Conservation (phyloP, 2,113 vertebrate genomes). For the Seriola aureovittata region DNA sequence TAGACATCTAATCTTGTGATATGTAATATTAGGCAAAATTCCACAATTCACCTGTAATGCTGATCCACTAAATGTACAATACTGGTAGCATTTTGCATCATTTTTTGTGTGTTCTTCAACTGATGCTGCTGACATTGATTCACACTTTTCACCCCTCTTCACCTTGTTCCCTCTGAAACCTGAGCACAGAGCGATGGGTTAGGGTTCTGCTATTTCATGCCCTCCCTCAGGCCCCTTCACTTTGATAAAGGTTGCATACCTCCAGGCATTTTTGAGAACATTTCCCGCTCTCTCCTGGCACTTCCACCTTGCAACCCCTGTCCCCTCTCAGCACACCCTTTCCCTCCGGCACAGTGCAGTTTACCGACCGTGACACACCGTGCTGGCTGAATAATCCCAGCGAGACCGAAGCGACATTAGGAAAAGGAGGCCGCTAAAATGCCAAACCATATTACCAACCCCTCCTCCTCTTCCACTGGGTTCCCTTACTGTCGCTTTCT, state of each 20-base stretch:
- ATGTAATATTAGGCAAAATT: neutral
- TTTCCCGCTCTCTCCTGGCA: conserved; percentile 53
- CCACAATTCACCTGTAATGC: neutral
- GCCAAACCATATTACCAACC: conserved; percentile 59
- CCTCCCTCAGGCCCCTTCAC: conserved; percentile 61
- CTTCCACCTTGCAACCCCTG: conserved; percentile 60
- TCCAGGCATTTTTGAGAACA: conserved; percentile 62
- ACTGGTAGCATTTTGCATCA: neutral
- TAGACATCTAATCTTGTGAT: neutral
- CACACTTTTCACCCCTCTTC: conserved; percentile 6
- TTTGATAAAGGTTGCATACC: conserved; percentile 76
- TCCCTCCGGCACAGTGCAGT: conserved; percentile 59
- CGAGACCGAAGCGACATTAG: conserved; percentile 62
- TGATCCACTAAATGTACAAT: neutral
- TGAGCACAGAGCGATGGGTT: conserved; percentile 9
- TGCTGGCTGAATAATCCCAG: conserved; percentile 70
- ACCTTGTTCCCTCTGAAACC: conserved; percentile 26
- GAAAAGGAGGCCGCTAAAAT: conserved; percentile 63
- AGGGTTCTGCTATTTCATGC: conserved; percentile 31
- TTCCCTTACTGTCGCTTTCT: conserved; percentile 36
- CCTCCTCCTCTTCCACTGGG: neutral
- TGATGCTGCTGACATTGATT: neutral
- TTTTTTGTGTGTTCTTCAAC: neutral
- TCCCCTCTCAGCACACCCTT: conserved; percentile 48
- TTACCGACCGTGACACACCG: conserved; percentile 70